These are phyloP conservation scores for Centruroides sculpturatus DNA, from an alignment of 1,140 invertebrate genomes.

Conservation along the genomic window DNA sequence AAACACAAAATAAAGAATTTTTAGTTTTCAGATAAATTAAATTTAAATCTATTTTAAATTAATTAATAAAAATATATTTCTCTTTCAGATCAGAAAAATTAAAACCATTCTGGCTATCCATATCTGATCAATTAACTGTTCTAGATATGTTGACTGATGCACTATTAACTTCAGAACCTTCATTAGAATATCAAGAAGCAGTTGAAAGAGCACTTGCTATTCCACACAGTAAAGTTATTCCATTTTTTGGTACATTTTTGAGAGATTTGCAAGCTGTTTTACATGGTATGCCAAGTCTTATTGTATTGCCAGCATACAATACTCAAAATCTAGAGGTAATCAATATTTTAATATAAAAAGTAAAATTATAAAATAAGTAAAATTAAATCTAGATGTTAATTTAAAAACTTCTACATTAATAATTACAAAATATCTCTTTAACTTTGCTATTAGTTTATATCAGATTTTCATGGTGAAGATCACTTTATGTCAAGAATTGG, in stretches of 20 bases:
- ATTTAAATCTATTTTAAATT: too few relatives aligned
- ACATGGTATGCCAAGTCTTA: conserved; percentile 45
- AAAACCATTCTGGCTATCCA: conserved; percentile 77
- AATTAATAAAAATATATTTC: too few relatives aligned
- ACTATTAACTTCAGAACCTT: conserved; percentile 42
- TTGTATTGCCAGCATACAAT: conserved; percentile 39
- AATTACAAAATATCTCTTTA: too few relatives aligned
- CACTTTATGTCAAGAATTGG: conserved; percentile 59
- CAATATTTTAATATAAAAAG: not conserved
- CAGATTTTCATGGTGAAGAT: conserved; percentile 55
- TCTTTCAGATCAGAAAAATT: conserved; percentile 70
- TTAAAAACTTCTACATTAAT: too few relatives aligned
- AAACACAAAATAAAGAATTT: too few relatives aligned
- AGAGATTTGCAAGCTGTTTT: conserved; percentile 64
- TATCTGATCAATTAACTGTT: conserved; percentile 53
- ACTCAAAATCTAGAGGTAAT: conserved; percentile 4
- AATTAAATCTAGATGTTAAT: too few relatives aligned
- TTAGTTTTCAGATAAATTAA: too few relatives aligned
- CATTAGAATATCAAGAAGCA: conserved; percentile 57
- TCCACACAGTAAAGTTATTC: conserved; percentile 73
- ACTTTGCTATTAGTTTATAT: conserved; percentile 39
- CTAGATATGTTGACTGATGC: conserved; percentile 65
- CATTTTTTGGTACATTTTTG: conserved; percentile 88
- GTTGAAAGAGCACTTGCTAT: conserved; percentile 66
- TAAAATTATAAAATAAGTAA: too few relatives aligned